phyloP scores from a whole-genome alignment of 1,140 invertebrate genomes.

The Pachypsylla venusta region DNA sequence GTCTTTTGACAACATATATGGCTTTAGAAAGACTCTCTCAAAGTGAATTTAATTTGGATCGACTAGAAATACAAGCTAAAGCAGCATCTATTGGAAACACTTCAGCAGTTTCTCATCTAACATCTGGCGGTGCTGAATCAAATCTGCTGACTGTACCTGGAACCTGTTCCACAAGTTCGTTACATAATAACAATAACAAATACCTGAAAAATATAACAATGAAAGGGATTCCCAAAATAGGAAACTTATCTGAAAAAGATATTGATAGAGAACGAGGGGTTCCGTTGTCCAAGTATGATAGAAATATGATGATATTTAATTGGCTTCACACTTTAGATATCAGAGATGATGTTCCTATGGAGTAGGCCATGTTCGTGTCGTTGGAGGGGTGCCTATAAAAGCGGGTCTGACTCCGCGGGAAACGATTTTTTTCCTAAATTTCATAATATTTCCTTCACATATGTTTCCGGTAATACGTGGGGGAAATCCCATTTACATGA shows the following conservation, averaged over 20 bases:
- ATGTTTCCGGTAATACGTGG: no score
- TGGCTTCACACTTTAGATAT: slow-evolving; percentile 76
- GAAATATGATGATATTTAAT: slow-evolving; percentile 87
- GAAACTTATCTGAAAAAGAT: slow-evolving; percentile 53
- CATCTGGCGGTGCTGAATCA: slow-evolving; percentile 21
- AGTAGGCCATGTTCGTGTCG: neutral
- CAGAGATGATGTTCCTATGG: slow-evolving; percentile 9
- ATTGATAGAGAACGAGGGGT: slow-evolving; percentile 66
- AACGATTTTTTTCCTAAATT: no score
- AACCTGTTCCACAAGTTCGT: slow-evolving; percentile 12
- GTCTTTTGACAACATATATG: slow-evolving; percentile 62
- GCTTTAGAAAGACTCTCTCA: slow-evolving; percentile 64
- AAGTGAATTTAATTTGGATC: slow-evolving; percentile 64
- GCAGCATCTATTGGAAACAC: slow-evolving; percentile 35
- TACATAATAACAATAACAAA: slow-evolving; percentile 12
- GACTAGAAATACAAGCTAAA: slow-evolving; percentile 44
- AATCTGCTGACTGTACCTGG: slow-evolving; percentile 25
- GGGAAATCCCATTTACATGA: no score
- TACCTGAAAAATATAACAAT: slow-evolving; percentile 31
- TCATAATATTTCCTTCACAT: no score
- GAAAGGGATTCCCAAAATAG: slow-evolving; percentile 33
- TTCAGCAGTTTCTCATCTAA: slow-evolving; percentile 24
- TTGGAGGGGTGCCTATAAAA: no score
- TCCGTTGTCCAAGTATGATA: slow-evolving; percentile 68
- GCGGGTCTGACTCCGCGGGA: no score